Evolutionary conservation across 1,140 invertebrate species (phyloP).

Genomic region (Saccostrea cuccullata): DNA sequence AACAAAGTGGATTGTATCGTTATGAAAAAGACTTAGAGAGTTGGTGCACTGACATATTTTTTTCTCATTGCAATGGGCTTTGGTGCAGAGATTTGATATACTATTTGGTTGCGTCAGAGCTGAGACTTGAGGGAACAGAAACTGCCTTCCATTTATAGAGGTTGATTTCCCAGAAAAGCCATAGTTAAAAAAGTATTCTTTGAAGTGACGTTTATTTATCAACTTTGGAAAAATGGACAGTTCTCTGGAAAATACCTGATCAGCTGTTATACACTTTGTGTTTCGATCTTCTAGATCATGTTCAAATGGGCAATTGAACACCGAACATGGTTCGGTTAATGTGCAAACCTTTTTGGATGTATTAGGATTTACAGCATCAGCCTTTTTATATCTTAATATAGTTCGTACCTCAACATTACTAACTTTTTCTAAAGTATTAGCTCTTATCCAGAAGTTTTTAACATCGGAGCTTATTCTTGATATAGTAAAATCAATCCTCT

Average conservation of each 20-base stretch:
- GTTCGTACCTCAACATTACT: conserved; percentile 75
- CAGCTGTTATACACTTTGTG: conserved; percentile 53
- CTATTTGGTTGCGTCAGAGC: conserved; percentile 57
- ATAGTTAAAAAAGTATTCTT: conserved; percentile 66
- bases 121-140: conserved; percentile 54
- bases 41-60: conserved; percentile 53
- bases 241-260: conserved; percentile 40
- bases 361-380: conserved; percentile 80
- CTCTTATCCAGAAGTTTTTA: conserved; percentile 89
- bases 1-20: conserved; percentile 54
- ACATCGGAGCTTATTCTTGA: conserved; percentile 83
- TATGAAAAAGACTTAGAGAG: conserved; percentile 45
- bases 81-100: conserved; percentile 45
- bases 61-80: conserved; percentile 54
- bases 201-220: conserved; percentile 33
- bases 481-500: conserved; percentile 89
- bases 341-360: conserved; percentile 48
- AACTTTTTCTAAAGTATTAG: conserved; percentile 45
- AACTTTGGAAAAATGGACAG: conserved; percentile 2
- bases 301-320: conserved; percentile 64
- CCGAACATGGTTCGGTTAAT: conserved; percentile 39
- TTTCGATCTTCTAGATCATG: conserved; percentile 53
- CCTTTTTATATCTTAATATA: conserved; percentile 88
- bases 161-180: conserved; percentile 60
- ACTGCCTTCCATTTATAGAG: conserved; percentile 63